phyloP scores from a whole-genome alignment of 2,888 invertebrate genomes.

The Noctua janthina region DNA sequence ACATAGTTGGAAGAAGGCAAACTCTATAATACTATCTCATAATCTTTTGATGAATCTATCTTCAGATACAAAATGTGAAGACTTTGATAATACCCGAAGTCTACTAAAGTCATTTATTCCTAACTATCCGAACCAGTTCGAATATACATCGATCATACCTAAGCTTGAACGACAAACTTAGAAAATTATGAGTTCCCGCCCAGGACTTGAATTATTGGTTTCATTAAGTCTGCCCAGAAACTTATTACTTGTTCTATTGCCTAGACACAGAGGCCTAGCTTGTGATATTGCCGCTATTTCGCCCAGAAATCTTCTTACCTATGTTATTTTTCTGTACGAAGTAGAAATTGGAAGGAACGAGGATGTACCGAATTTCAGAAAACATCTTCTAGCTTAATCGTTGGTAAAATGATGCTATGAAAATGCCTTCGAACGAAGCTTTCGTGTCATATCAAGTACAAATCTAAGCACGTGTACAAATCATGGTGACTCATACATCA shows the following conservation, averaged over 20 bases:
- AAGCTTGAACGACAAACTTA: conserved; percentile 26
- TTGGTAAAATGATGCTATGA: background rate
- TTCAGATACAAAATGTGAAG: background rate
- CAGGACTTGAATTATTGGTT: conserved; percentile 44
- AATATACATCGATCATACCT: conserved; percentile 28
- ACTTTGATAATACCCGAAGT: background rate
- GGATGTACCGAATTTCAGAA: background rate
- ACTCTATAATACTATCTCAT: background rate
- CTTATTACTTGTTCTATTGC: conserved; percentile 24
- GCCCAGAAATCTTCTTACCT: background rate
- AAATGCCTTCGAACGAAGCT: background rate
- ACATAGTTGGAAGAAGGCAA: background rate
- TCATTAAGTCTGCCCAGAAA: conserved; percentile 42
- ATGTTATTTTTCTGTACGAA: background rate
- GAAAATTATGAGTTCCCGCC: conserved; percentile 47
- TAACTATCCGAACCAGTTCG: background rate
- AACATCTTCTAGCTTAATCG: background rate
- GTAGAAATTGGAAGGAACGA: background rate
- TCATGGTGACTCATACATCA: conserved; percentile 12
- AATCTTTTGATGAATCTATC: background rate
- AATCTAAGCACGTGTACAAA: conserved; percentile 12
- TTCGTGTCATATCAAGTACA: background rate
- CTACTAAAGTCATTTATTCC: background rate
- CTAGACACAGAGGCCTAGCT: background rate
- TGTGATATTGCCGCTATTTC: background rate